phyloP scores from a whole-genome alignment of 2,888 invertebrate genomes.

The Pristionchus exspectatus region DNA sequence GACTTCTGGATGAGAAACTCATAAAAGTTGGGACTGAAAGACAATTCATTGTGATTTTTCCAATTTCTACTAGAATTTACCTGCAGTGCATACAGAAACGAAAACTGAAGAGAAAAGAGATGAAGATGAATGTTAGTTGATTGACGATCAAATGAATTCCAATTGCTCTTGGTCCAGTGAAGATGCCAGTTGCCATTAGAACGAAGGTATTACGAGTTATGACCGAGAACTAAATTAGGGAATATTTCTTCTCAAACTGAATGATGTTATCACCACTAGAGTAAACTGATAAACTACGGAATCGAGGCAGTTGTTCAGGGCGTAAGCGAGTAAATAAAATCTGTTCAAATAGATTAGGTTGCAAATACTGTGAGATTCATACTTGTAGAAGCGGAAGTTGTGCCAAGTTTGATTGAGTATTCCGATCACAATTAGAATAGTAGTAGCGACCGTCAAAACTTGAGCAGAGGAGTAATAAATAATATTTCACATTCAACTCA shows the following conservation, averaged over 20 bases:
- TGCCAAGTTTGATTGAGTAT: not conserved
- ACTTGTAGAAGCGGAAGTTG: not conserved
- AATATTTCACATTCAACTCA: not conserved
- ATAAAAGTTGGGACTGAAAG: not conserved
- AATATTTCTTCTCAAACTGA: not conserved
- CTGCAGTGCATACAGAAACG: not conserved
- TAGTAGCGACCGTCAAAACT: not conserved
- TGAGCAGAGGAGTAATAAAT: not conserved
- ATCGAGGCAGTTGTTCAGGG: not conserved
- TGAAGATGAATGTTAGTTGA: not conserved
- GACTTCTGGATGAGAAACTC: not conserved
- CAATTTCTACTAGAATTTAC: not conserved
- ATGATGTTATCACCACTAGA: not conserved
- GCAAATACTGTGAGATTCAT: not conserved
- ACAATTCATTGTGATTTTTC: not conserved
- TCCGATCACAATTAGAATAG: not conserved
- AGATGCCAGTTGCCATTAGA: not conserved
- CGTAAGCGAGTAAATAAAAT: not conserved
- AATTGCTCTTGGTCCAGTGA: not conserved
- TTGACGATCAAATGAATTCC: not conserved
- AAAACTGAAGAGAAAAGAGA: not conserved
- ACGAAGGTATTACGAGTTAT: not conserved
- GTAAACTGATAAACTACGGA: not conserved
- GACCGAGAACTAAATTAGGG: not conserved
- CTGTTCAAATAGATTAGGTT: not conserved